phyloP scores from a whole-genome alignment of 2,797 vertebrate species.

The Arctocebus calabarensis region DNA sequence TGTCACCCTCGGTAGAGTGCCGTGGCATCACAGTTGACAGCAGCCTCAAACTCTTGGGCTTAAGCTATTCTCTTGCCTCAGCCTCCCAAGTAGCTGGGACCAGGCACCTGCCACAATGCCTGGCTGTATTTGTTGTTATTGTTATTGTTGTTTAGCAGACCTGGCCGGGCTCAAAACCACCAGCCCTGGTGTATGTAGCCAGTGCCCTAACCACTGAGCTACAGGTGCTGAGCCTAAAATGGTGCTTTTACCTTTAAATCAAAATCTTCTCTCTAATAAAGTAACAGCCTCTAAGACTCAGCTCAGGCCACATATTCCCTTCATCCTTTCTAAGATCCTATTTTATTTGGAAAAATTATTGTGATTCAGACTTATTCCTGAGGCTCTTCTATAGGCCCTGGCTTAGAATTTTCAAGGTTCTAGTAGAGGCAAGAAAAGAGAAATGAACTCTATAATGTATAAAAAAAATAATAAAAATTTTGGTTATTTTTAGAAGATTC shows the following conservation, averaged over 20 bases:
- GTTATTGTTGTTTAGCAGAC: too few relatives aligned
- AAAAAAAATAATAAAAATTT: neutral
- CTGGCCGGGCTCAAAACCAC: too few relatives aligned
- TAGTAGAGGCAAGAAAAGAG: constrained; percentile 14
- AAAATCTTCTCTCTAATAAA: neutral
- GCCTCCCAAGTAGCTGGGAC: too few relatives aligned
- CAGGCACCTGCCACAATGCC: too few relatives aligned
- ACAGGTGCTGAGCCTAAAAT: too few relatives aligned
- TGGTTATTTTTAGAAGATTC: constrained; percentile 33
- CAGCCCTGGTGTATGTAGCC: too few relatives aligned
- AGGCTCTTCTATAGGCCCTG: neutral
- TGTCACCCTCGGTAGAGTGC: too few relatives aligned
- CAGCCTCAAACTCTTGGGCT: too few relatives aligned
- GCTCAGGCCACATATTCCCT: neutral
- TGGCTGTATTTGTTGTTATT: too few relatives aligned
- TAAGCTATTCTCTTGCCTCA: too few relatives aligned
- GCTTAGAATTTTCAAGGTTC: neutral
- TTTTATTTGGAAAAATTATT: neutral
- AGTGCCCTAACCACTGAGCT: too few relatives aligned
- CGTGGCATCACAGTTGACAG: too few relatives aligned
- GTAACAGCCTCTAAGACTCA: neutral
- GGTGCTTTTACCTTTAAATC: neutral
- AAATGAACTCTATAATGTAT: neutral
- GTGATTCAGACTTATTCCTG: neutral
- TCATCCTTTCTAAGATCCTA: neutral